A percentile compares a stretch with the other conserved stretches of the same genome.
These are phyloP conservation scores for Aspiorhynchus laticeps DNA, from an alignment of 2,113 vertebrate genomes.

Conservation along the genomic window DNA sequence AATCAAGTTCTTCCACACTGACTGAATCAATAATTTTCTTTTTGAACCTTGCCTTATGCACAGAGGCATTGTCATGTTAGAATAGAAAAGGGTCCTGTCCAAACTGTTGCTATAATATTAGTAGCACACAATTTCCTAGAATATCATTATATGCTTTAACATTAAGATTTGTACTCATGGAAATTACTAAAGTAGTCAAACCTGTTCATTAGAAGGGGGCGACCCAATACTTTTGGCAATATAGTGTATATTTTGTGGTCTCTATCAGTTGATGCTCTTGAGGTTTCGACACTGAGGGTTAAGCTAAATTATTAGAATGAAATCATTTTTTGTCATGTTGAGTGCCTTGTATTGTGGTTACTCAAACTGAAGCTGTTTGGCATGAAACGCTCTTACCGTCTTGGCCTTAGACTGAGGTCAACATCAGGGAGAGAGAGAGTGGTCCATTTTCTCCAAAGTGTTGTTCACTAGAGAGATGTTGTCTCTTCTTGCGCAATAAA, in stretches of 20 bases:
- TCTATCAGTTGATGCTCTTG: slow-evolving; percentile 1
- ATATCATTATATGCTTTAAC: too few relatives aligned
- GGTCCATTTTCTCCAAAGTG: slow-evolving; percentile 79
- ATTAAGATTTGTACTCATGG: too few relatives aligned
- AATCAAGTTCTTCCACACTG: too few relatives aligned
- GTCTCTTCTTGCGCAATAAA: slow-evolving; percentile 69
- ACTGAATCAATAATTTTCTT: too few relatives aligned
- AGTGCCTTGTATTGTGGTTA: slow-evolving; percentile 20
- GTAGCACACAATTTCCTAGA: too few relatives aligned
- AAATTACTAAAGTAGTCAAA: too few relatives aligned
- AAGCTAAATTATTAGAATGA: slow-evolving; percentile 38
- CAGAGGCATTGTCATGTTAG: too few relatives aligned
- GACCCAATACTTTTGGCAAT: too few relatives aligned
- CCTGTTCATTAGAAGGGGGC: too few relatives aligned
- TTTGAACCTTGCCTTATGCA: too few relatives aligned
- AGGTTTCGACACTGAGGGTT: slow-evolving; percentile 1
- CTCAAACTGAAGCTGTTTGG: slow-evolving; percentile 41
- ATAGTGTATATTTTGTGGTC: slow-evolving; percentile 9
- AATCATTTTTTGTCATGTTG: slow-evolving; percentile 27
- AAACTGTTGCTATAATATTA: too few relatives aligned
- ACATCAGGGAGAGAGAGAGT: slow-evolving; percentile 53
- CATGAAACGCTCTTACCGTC: slow-evolving; percentile 72
- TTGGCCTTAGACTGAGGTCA: slow-evolving; percentile 72
- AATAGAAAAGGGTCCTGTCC: too few relatives aligned
- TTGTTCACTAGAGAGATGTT: slow-evolving; percentile 74